phyloP scores from a whole-genome alignment of 2,797 vertebrate species.

The Phrynocephalus vlangalii region DNA sequence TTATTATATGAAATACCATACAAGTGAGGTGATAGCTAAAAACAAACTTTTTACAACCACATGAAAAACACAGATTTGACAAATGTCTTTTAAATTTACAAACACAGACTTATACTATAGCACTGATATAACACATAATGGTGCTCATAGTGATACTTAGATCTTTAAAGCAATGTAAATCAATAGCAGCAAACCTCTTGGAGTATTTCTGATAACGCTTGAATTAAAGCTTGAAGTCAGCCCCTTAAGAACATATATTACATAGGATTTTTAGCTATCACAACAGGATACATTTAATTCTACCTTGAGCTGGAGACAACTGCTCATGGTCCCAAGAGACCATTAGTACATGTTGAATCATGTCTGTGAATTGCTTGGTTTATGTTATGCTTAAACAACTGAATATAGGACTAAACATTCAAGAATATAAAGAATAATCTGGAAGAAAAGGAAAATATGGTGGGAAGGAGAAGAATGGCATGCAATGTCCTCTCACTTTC shows the following conservation, averaged over 20 bases:
- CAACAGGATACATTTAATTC: slow-evolving; percentile 37
- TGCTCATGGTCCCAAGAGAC: slow-evolving; percentile 41
- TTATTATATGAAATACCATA: not conserved
- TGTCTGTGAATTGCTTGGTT: slow-evolving; percentile 39
- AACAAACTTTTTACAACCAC: not conserved
- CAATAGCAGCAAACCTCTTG: not conserved
- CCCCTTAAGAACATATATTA: slow-evolving; percentile 33
- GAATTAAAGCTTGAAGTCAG: slow-evolving; percentile 17
- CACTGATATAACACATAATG: not conserved
- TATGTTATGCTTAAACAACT: slow-evolving; percentile 54
- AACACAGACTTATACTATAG: slow-evolving; percentile 2
- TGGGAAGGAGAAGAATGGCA: slow-evolving; percentile 1
- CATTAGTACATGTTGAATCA: slow-evolving; percentile 18
- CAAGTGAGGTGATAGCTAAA: no score
- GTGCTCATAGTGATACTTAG: not conserved
- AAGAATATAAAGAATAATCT: slow-evolving; percentile 15
- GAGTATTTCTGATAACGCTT: not conserved
- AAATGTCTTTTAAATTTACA: not conserved
- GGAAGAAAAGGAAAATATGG: not conserved
- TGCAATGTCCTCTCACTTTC: not conserved
- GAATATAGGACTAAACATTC: slow-evolving; percentile 24
- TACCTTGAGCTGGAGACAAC: slow-evolving; percentile 30
- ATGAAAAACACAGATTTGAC: not conserved
- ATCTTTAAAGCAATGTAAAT: not conserved
- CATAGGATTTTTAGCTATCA: slow-evolving; percentile 29